phyloP scores from a whole-genome alignment of 2,888 invertebrate species.

The Melitaea athalia region DNA sequence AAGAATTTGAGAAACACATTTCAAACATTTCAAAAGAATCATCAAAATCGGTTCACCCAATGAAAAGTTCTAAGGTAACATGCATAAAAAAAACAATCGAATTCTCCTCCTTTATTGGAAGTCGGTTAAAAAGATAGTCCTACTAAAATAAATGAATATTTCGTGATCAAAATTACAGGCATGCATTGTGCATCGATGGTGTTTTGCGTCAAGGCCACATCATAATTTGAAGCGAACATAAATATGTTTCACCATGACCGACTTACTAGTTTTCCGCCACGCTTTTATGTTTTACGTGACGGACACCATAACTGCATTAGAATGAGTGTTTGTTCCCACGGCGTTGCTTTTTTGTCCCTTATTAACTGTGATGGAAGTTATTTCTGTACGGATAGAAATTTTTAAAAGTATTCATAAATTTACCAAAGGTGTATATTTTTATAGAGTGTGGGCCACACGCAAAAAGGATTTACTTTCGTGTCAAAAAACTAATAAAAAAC shows the following conservation, averaged over 20 bases:
- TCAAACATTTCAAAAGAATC: no score
- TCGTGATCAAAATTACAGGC: slow-evolving; percentile 25
- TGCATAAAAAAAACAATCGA: no score
- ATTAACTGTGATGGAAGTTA: not conserved
- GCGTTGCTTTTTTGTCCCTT: not conserved
- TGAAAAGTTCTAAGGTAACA: no score
- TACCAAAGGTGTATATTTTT: no score
- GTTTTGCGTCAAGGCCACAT: slow-evolving; percentile 35
- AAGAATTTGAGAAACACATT: no score
- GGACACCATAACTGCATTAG: slow-evolving; percentile 18
- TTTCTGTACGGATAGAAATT: not conserved
- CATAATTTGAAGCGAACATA: slow-evolving; percentile 39
- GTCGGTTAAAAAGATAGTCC: not conserved
- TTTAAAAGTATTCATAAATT: no score
- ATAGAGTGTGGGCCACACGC: no score
- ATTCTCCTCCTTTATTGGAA: no score
- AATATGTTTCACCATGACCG: slow-evolving; percentile 53
- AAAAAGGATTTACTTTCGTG: no score
- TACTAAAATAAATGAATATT: slow-evolving; percentile 2
- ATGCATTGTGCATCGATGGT: slow-evolving; percentile 36
- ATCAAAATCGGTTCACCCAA: no score
- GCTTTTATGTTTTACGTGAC: slow-evolving; percentile 22
- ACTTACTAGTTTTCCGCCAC: slow-evolving; percentile 45
- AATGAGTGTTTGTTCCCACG: slow-evolving; percentile 2
- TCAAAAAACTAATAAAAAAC: no score